phyloP scores from a whole-genome alignment of 2,888 invertebrate genomes.

The Hirtodrosophila duncani region DNA sequence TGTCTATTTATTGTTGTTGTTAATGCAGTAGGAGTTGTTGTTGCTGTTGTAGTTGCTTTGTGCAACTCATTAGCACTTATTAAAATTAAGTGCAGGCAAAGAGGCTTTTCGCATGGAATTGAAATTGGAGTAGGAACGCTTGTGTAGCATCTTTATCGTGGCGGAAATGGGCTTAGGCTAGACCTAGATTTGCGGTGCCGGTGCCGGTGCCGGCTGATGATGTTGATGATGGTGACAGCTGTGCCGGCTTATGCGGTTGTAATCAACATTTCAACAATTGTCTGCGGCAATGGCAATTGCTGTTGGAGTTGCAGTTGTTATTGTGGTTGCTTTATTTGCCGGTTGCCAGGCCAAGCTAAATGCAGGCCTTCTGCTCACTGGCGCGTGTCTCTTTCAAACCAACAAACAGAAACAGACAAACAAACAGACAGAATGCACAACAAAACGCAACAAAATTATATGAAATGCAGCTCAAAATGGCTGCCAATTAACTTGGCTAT shows the following conservation, averaged over 20 bases:
- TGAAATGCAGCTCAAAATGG: conserved; percentile 54
- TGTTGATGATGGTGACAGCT: conserved; percentile 17
- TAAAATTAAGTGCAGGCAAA: conserved; percentile 66
- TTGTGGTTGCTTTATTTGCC: conserved; percentile 10
- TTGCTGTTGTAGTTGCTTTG: conserved; percentile 27
- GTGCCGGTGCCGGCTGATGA: conserved; percentile 4
- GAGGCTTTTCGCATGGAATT: conserved; percentile 17
- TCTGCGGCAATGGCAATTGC: too few species aligned
- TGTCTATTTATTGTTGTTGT: too few species aligned
- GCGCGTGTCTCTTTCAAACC: conserved; percentile 51
- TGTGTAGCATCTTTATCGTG: background rate
- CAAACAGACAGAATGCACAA: conserved; percentile 18
- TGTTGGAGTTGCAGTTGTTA: conserved; percentile 6
- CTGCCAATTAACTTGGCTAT: conserved; percentile 62
- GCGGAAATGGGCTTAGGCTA: conserved; percentile 61
- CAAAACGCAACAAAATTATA: conserved; percentile 13
- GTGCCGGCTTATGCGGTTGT: conserved; percentile 30
- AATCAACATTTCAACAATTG: background rate
- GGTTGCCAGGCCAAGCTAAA: conserved; percentile 28
- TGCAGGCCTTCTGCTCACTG: conserved; percentile 33
- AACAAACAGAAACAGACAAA: conserved; percentile 28
- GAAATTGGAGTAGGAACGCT: conserved; percentile 3
- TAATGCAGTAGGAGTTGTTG: conserved; percentile 34
- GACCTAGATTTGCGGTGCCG: conserved; percentile 46
- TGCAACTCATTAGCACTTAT: conserved; percentile 76